Evolutionary conservation across 2,797 vertebrate species (phyloP), one percentile per base, ranked within the genome.

Genomic region (Amblyraja radiata): DNA sequence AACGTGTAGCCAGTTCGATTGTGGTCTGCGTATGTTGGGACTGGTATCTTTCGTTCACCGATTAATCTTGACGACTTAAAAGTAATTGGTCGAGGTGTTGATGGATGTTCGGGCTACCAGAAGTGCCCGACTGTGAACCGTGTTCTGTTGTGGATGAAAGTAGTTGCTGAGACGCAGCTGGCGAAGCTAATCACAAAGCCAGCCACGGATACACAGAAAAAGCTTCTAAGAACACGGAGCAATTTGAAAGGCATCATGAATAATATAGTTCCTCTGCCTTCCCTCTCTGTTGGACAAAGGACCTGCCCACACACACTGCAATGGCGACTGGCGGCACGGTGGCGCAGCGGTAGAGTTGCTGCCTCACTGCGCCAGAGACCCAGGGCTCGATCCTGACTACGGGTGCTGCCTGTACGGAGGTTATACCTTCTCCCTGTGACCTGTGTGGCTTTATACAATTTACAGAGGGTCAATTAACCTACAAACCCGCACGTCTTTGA

Each of bases 241-340:
- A 36, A 68, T 36, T 84, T 88, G n/a, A 65, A 88, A n/a, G 84
- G 16, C 63, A 88, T 36, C 21, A 68, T 88, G 84, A 65, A 88
- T 65, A 65, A 88, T 36, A n/a, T 63, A 65, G 65, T 65, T 18
- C 6, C 2, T 9, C 63, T n/a, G 46, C 18, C n/a, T 18, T 6
- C 25, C 1, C 11, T 73, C 77, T 63, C 13, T 8, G n/a, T 36
- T 63, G 14, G 84, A 88, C 6, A 16, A 88, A 18, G 16, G 65
- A 88, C 63, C 84, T 68, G 61, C 16, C 63, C 9, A 9, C 63
- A 68, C 61, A 23, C 61, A 36, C 8, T 36, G 61, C 36, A n/a
- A 21, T 61, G 18, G n/a, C 61, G 9, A n/a, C 18, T 54, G 46
- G 46, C 46, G 46, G 46, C 46, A 46, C 46, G 6, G 46, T 54